Base-by-base conservation (phyloP, 2,888 invertebrate species). In the Agrotis ipsilon region DNA sequence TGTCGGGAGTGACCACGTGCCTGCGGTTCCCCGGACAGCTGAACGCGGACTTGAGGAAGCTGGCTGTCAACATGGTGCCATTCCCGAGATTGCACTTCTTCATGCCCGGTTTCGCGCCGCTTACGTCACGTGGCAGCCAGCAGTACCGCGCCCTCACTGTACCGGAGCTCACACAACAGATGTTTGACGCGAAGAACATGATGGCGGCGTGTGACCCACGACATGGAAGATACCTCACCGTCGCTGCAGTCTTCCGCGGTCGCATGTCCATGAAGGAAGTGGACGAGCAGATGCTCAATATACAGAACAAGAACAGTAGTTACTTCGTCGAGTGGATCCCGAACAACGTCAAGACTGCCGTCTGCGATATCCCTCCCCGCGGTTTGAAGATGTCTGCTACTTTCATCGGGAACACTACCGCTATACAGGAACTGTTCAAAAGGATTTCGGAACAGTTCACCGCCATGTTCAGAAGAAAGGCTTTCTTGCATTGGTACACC, bases 401-500 rank as follows among this genome's bases (percentile, higher is more conserved):
- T 2, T 98, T 98, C 92, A 98, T 98, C 87, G 98, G 98, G 59
- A 98, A 98, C 92, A 97, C 98, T 21, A 98, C 98, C 16, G 98
- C 98, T 79, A 98, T 98, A 84, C 98, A 98, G 90, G 98, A 98
- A 90, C 92, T 98, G 78, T 98, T 98, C 94, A 98, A 98, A 92
- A 97, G 98, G 87, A 98, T 98, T 85, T 97, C 98, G 54, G 98
- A 98, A 89, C 98, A 98, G 91, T 98, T 98, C 89, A 97, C 98
- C 21, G 98, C 98, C 86, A 98, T 99, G 99, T 99, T 99, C 97
- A 97, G 98, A 83, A 97, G 99, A 87, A 99, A 98, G 94, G 99
- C 99, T 91, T 99, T 99, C 97, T 97, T 99, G 87, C 99, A 99
- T 96, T 99, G 99, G 99, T 99, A 99, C 96, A 99, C 98, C 49